A percentile compares a stretch with the other conserved stretches of the same genome.
phyloP scores from a whole-genome alignment of 1,140 invertebrate species.

The Pinna nobilis region DNA sequence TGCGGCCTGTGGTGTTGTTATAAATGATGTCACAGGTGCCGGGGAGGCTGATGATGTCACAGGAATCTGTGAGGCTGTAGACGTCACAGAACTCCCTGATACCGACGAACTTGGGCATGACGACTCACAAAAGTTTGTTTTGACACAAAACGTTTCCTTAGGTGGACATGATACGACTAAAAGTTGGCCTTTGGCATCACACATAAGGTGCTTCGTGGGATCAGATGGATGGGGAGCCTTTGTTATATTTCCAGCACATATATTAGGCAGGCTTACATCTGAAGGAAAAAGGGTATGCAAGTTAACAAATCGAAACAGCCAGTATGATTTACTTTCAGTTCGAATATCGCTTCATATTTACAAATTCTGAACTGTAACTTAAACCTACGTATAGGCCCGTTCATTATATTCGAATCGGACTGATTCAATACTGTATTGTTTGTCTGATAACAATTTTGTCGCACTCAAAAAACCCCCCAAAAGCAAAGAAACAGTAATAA shows the following conservation, averaged over 20 bases:
- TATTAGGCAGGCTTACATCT: conserved; percentile 1
- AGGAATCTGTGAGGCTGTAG: background rate
- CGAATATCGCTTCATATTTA: background rate
- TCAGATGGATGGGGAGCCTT: conserved; percentile 12
- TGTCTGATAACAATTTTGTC: background rate
- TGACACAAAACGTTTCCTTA: conserved; percentile 2
- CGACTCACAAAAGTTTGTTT: conserved; percentile 5
- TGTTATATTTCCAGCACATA: conserved; percentile 10
- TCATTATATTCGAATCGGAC: background rate
- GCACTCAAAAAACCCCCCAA: background rate
- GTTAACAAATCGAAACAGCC: too few relatives aligned
- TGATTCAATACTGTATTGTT: background rate
- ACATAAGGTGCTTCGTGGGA: conserved; percentile 8
- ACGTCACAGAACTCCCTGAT: background rate
- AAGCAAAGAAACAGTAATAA: background rate
- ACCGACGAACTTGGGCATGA: background rate
- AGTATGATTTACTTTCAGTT: too few relatives aligned
- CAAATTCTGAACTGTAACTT: background rate
- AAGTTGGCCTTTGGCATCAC: conserved; percentile 14
- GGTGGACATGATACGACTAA: conserved; percentile 7
- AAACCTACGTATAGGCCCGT: background rate
- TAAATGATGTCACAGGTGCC: background rate
- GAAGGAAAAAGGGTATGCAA: conserved; percentile 3
- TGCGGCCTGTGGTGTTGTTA: background rate
- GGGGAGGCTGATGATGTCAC: background rate